Conservation (phyloP, 2,113 vertebrate species). For the Podarcis cretensis region DNA sequence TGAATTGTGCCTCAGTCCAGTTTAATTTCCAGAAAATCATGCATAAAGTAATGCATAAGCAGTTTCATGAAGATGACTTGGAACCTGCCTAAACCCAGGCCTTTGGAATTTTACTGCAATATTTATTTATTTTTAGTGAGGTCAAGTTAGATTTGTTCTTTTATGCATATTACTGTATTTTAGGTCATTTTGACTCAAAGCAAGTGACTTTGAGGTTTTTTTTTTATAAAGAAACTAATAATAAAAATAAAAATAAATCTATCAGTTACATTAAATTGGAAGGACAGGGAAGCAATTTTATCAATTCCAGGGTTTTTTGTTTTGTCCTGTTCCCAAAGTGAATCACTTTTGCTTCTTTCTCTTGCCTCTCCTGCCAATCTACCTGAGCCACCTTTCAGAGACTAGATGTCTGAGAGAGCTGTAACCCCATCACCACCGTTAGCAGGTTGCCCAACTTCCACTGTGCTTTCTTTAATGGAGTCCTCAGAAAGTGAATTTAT, state of each 20-base stretch:
- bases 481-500: constrained; percentile 58
- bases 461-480: constrained; percentile 55
- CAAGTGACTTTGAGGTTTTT: too few species aligned
- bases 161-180: too few species aligned
- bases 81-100: too few species aligned
- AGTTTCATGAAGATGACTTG: too few species aligned
- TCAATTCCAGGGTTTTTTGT: not conserved
- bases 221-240: too few species aligned
- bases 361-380: not conserved
- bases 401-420: not conserved
- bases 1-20: not conserved
- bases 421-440: constrained; percentile 32
- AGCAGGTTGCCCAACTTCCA: constrained; percentile 38
- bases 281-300: constrained; percentile 6
- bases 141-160: too few species aligned
- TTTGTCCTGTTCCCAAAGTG: not conserved
- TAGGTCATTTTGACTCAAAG: too few species aligned
- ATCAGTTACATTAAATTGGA: too few species aligned
- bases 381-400: constrained; percentile 33
- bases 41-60: not conserved
- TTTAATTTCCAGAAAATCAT: not conserved
- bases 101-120: too few species aligned
- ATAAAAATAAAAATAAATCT: too few species aligned
- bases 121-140: too few species aligned
- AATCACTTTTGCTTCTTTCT: not conserved